Base-by-base conservation (phyloP, 2,888 invertebrate genomes). In the Barypeithes pellucidus region DNA sequence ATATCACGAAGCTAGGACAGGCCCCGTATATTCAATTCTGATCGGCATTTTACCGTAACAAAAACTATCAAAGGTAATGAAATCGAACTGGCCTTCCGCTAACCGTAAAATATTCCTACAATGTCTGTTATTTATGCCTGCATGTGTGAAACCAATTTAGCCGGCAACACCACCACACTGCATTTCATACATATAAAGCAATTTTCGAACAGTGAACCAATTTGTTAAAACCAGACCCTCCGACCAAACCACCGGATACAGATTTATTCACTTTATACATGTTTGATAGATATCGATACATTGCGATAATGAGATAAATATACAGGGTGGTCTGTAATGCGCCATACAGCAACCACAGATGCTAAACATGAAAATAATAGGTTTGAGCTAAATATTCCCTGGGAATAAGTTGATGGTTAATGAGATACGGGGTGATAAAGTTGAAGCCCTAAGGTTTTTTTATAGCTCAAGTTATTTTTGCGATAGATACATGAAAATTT, bases 201-300 rank as follows among this genome's bases (percentile, higher is more conserved):
- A 52, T 52, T 52, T 24, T 24, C 52, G 11, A 52, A 52, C 24
- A 24, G 52, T n/a, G n/a, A 24, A 52, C 52, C 52, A 52, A 52
- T 52, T 52, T 52, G 52, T 24, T 24, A 52, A 24, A 52, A 52
- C 24, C 52, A 36, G 2, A 24, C 24, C 5, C 5, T 24, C 3
- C 24, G 24, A 24, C 3, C 24, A 8, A 47, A 52, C 24, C 52
- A n/a, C 52, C 12, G 22, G 24, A n/a, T 52, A n/a, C n/a, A 24
- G 52, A 52, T 52, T 52, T 52, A 52, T 52, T 22, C 24, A n/a
- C 52, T 52, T 24, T 24, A 24, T 52, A 3, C 12, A 52, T 52
- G n/a, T 24, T 24, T 52, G 24, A 24, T 52, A 2, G 2, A 36
- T 5, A 36, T 36, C 9, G 24, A 24, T n/a, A 4, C 33, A 33